Evolutionary conservation across 2,888 invertebrate species (phyloP), one percentile per base, ranked within the genome.

Genomic region (Stenotaenia linearis): DNA sequence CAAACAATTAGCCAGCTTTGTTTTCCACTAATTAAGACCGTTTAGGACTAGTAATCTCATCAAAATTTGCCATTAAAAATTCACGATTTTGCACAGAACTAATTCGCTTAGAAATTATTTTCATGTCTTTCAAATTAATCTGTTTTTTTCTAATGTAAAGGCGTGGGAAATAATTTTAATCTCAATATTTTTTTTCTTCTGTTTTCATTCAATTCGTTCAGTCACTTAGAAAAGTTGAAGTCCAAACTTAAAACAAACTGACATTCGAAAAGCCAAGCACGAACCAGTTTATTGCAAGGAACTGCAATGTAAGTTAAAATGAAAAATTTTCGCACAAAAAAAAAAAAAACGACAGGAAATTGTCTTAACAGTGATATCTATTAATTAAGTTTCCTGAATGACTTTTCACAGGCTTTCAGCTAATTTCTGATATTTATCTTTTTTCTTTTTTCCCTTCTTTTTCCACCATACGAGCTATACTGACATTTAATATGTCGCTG

Each of bases 1-100:
- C 12, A 23, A 23, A 69, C 69, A 69, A 69, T 69, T 69, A 69
- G 23, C 69, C 3, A 15, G 28, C 10, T 69, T 69, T 69, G 28
- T 69, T 69, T 69, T 10, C 9, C 28, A 69, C 69, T 69, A 69
- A 69, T 69, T 69, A 69, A 69, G 23, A 69, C 69, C 69, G 69
- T 69, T 69, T 69, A 69, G 69, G 25, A 10, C 10, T n/a, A n/a
- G 12, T 69, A 69, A 69, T 69, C 25, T 69, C 69, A 25, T 69
- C 69, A 28, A 69, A 69, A 69, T 28, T 50, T 69, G 69, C 3
- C 28, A 12, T 69, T 23, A 69, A 25, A 69, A 69, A 69, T 28
- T 28, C 28, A 28, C 6, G 18, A 9, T 18, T 7, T 45, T 69
- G 23, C 12, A 10, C 15, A 69, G 69, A 15, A 61, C 9, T 23